Base-by-base conservation (phyloP, 2,888 invertebrate genomes). In the Phalera bucephala region DNA sequence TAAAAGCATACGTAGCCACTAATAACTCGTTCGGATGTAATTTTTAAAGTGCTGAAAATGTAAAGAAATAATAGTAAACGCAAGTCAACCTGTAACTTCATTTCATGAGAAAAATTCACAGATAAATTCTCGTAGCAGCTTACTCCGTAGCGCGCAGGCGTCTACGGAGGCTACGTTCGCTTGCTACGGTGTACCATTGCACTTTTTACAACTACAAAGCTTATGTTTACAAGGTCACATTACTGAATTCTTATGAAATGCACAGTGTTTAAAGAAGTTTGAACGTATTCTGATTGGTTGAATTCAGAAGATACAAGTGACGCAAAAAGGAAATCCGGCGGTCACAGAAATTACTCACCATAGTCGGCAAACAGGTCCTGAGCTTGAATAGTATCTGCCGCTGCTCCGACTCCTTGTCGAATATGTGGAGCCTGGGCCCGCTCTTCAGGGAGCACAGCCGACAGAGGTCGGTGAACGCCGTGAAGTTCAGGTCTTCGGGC, bases 351-450 rank as follows among this genome's bases (percentile, higher is more conserved):
- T 41, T 49, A 90, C 92, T 93, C 79, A 93, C 93, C 91, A 92
- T 92, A 73, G 92, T 91, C 41, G 93, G 93, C 72, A 94, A 86
- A 66, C 93, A 91, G 60, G 93, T 92, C 67, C 93, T 91, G 68
- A 94, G 91, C 74, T 94, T 94, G 73, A 93, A 93, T 40, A 93
- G 85, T 54, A 94, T 85, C 80, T 94, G 93, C 57, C 93, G 86
- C 73, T 93, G 93, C 72, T 94, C 94, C 33, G 93, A 92, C 73
- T 93, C 93, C 73, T 93, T 93, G 70, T 93, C 94, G 74, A 94
- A 94, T 69, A 94, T 92, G 73, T 93, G 92, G 58, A 94, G 90
- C 74, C 93, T 90, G 56, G 93, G 92, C 50, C 92, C 93, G 70
- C 92, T 92, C 80, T 93, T 93, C 59, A 94, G 85, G 58, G 93